phyloP scores from a whole-genome alignment of 2,113 vertebrate genomes.

The Telmatochromis sp. region DNA sequence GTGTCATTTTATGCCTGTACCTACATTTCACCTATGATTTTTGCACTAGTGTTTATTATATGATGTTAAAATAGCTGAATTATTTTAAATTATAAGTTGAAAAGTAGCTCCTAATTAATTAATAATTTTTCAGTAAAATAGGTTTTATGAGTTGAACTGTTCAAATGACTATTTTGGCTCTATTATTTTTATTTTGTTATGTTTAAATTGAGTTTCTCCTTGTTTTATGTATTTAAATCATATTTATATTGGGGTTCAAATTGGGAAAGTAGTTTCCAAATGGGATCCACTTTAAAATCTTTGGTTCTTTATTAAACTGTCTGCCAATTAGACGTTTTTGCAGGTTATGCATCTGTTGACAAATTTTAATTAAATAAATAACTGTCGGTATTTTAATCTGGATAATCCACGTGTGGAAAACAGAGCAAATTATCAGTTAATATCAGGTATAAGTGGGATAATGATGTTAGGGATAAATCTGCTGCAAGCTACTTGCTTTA shows the following conservation, averaged over 20 bases:
- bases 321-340: not conserved
- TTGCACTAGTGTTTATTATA: not conserved
- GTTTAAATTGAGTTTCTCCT: not conserved
- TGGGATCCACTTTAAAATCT: not conserved
- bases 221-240: not conserved
- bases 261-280: not conserved
- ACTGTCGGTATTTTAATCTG: not conserved
- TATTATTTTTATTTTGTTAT: not conserved
- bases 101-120: not conserved
- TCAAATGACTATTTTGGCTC: not conserved
- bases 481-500: not conserved
- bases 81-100: not conserved
- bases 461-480: not conserved
- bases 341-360: not conserved
- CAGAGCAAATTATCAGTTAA: not conserved
- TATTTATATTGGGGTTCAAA: not conserved
- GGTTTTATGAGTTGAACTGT: not conserved
- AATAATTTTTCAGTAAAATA: not conserved
- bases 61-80: not conserved
- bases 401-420: not conserved
- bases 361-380: not conserved
- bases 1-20: not conserved
- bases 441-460: not conserved
- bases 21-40: not conserved
- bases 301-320: not conserved